Evolutionary conservation across 2,113 vertebrate species (phyloP), one percentile per base, ranked within the genome.

Genomic region (Ornithorhynchus anatinus): DNA sequence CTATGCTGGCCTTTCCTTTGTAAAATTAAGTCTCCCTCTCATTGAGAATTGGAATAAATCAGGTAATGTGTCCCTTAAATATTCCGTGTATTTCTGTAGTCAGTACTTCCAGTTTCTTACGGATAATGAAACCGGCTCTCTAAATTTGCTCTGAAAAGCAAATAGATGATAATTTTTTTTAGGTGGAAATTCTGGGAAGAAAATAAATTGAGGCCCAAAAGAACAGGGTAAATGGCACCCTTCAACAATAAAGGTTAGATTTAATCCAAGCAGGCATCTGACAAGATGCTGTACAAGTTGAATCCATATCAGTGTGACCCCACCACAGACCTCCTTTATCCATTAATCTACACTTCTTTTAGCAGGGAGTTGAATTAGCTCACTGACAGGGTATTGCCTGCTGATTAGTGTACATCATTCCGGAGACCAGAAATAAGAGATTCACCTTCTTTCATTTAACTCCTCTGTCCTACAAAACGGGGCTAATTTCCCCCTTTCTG

Each of bases 321-420:
- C 92, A 92, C 86, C 92, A 79, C 91, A 94, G 94, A 95, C 93
- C 95, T 95, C 93, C 95, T 95, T 96, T 98, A 99, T 99, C 97
- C 95, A 95, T 96, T 98, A 96, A 98, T 99, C 97, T 98, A 96
- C 97, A 96, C 95, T 96, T 97, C 96, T 94, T 94, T 94, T 95
- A 95, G 93, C 94, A 93, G 93, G 93, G 92, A 94, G 92, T 91
- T 92, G 93, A 97, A 97, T 97, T 97, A 99, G 95, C 95, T 95
- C 93, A 91, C 94, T 93, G 82, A 92, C 93, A 90, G 94, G 96
- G 93, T 93, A 92, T 83, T 88, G 94, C 93, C 89, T 90, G 86
- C 94, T 96, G 95, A 97, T 97, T 98, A 98, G 93, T 89, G 93
- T 93, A 95, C 93, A 91, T 95, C 94, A 94, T 92, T 95, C 93